Conservation (phyloP, 2,888 invertebrate genomes). For the Cryptophagus acutangulus region DNA sequence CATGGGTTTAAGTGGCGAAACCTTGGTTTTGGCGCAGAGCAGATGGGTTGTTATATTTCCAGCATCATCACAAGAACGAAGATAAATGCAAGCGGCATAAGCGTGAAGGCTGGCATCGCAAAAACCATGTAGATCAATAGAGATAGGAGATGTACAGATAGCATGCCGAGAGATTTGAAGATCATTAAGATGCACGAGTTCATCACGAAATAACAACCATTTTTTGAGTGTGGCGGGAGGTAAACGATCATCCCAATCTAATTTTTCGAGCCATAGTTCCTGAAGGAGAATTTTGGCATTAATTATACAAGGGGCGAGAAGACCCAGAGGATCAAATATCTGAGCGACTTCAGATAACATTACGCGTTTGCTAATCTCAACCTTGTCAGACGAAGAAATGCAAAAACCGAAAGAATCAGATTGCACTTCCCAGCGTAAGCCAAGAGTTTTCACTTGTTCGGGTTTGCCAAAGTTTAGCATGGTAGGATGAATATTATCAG, state of each 20-base stretch:
- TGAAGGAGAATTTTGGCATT: slow-evolving; percentile 18
- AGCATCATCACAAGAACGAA: slow-evolving; percentile 11
- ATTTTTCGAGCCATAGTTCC: slow-evolving; percentile 15
- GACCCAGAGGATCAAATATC: slow-evolving; percentile 20
- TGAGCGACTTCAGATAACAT: slow-evolving; percentile 13
- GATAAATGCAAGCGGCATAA: slow-evolving; percentile 22
- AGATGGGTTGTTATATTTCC: slow-evolving; percentile 13
- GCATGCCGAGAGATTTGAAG: slow-evolving; percentile 9
- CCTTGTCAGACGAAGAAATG: neutral
- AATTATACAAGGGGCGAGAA: slow-evolving; percentile 15
- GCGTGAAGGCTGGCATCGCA: slow-evolving; percentile 22
- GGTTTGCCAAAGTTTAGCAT: neutral
- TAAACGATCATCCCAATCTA: slow-evolving; percentile 14
- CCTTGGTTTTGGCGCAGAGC: slow-evolving; percentile 30
- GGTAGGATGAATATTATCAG: neutral
- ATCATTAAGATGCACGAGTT: neutral
- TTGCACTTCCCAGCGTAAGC: neutral
- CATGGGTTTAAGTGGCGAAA: slow-evolving; percentile 29
- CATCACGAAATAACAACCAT: neutral
- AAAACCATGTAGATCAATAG: slow-evolving; percentile 22
- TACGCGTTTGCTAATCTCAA: slow-evolving; percentile 7
- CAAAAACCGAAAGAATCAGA: neutral
- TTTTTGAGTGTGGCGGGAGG: neutral
- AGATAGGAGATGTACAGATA: neutral
- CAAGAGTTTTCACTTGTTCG: neutral